These are phyloP conservation scores for Drosophila aldrichi DNA, from an alignment of 2,888 invertebrate genomes.

Conservation along the genomic window DNA sequence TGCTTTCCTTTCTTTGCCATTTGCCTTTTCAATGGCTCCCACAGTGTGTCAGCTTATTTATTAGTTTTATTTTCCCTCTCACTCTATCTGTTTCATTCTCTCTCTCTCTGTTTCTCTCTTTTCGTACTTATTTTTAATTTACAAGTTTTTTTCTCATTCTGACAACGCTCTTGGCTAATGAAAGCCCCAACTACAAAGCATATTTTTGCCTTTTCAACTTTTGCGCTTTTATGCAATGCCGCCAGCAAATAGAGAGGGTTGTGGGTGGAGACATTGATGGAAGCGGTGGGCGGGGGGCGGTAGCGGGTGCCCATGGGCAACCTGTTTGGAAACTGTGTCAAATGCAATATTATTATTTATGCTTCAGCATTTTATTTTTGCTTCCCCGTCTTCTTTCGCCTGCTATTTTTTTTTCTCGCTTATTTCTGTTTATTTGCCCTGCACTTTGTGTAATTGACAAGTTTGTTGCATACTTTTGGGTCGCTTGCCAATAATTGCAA, in stretches of 20 bases:
- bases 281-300: too few species aligned
- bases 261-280: not conserved
- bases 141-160: constrained; percentile 53
- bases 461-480: constrained; percentile 61
- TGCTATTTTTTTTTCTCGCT: too few species aligned
- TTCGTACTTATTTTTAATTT: constrained; percentile 61
- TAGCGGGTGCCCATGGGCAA: not conserved
- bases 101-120: not conserved
- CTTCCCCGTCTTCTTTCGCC: not conserved
- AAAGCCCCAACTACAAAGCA: constrained; percentile 72
- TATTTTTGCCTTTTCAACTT: constrained; percentile 66
- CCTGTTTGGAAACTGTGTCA: constrained; percentile 64
- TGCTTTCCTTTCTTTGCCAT: constrained; percentile 19
- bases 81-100: not conserved
- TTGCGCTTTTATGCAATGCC: constrained; percentile 68
- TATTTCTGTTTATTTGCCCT: constrained; percentile 43
- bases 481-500: constrained; percentile 52
- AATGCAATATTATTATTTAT: constrained; percentile 76
- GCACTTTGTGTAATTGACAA: constrained; percentile 76
- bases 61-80: constrained; percentile 33
- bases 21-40: constrained; percentile 41
- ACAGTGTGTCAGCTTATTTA: constrained; percentile 57
- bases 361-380: constrained; percentile 32
- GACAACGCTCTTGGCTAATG: constrained; percentile 65
- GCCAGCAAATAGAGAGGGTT: constrained; percentile 28